Base-by-base conservation (phyloP, 2,888 invertebrate species). In the Cephalotes varians region DNA sequence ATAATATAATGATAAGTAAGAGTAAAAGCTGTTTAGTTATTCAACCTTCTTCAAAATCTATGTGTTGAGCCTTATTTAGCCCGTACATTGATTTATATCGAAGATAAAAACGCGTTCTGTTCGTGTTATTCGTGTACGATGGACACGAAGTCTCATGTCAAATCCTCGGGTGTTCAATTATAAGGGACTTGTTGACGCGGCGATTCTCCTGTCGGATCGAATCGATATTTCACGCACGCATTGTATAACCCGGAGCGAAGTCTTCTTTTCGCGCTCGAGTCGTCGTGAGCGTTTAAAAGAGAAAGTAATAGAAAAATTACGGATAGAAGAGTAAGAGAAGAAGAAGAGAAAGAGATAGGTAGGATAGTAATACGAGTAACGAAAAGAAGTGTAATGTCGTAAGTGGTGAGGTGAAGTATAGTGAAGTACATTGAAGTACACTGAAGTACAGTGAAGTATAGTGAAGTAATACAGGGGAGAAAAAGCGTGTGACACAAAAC, bases 271-370 rank as follows among this genome's bases (percentile, higher is more conserved):
- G 44, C 80, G 73, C 49, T 81, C 80, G 74, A 81, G 74, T 81
- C 74, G 74, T 80, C 80, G 60, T 74, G 74, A 49, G 74, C 80
- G 80, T 72, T 74, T 56, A 62, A 62, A 15, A 72, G 40, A 81
- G 40, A 80, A 62, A 74, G 60, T 71, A 51, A 80, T 15, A 81
- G 71, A 62, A 44, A 51, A 73, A 37, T 77, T 34, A 64, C 72
- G 69, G 62, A 47, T 31, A 73, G 60, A 71, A 71, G 34, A 47
- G 44, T 18, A 44, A 58, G 58, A 51, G 25, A 67, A 51, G 34
- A 71, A 71, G 79, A 79, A 74, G 76, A 85, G 47, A 71, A 10
- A 60, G 74, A 81, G 58, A 86, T 34, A 86, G 47, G n/a, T 49
- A 47, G 81, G 40, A 82, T 25, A 71, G 56, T 77, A n/a, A n/a